Evolutionary conservation across 53 echinoderm and acorn worm species (phyloP).

Genomic region (Astropecten irregularis): DNA sequence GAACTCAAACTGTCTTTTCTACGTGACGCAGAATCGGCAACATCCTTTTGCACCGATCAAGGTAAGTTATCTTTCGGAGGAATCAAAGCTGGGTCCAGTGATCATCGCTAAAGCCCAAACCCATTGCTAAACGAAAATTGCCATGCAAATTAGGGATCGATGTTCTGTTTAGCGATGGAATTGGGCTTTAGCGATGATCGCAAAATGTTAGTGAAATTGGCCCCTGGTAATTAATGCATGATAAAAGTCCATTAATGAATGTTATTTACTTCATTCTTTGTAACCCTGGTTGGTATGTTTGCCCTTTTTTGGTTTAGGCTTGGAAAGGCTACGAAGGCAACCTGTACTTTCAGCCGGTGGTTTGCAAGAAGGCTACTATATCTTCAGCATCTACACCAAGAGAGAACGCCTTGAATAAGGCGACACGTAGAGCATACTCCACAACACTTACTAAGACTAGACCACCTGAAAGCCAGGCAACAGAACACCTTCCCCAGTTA

Average conservation of each 20-base stretch:
- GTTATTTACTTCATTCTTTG: too few relatives aligned
- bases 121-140: too few relatives aligned
- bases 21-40: slow-evolving; percentile 70
- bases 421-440: slow-evolving; percentile 28
- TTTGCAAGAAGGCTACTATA: slow-evolving; percentile 63
- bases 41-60: slow-evolving; percentile 76
- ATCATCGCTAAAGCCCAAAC: too few relatives aligned
- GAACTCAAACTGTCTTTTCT: slow-evolving; percentile 77
- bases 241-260: too few relatives aligned
- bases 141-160: too few relatives aligned
- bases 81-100: too few relatives aligned
- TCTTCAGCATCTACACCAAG: slow-evolving; percentile 15
- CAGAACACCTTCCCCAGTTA: slow-evolving; percentile 7
- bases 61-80: slow-evolving; percentile 68
- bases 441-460: slow-evolving; percentile 21
- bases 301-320: too few relatives aligned
- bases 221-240: too few relatives aligned
- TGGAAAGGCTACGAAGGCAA: slow-evolving; percentile 98
- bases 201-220: too few relatives aligned
- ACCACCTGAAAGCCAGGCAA: slow-evolving; percentile 11
- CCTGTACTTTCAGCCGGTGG: slow-evolving; percentile 93
- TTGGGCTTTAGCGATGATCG: too few relatives aligned
- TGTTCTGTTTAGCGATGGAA: too few relatives aligned
- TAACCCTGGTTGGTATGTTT: too few relatives aligned
- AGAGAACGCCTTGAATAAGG: slow-evolving; percentile 32